Evolutionary conservation across 2,113 vertebrate species (phyloP), one percentile per base, ranked within the genome.

Genomic region (Uropsilus gracilis): DNA sequence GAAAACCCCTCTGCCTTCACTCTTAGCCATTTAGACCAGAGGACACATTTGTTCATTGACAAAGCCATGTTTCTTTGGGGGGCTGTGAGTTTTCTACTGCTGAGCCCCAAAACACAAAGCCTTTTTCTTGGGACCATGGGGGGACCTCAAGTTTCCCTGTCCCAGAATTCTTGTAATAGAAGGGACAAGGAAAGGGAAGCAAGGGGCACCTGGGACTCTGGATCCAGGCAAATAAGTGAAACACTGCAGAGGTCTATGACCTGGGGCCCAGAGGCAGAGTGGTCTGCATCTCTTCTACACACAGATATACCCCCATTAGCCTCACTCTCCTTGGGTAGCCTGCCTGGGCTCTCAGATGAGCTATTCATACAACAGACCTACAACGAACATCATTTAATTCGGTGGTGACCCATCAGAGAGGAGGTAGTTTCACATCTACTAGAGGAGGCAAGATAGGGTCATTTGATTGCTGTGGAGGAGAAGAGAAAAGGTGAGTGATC

Each of bases 161-260:
- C 30, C 76, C 81, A 59, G 18, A 1, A 1, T 64, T 78, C 64
- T 96, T 71, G 57, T 59, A 39, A n/a, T 42, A 24, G 53, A 63
- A 80, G 66, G 12, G 46, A 1, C 17, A 1, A 89, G 50, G 80
- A 20, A 61, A 90, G 55, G n/a, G 3, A 50, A 63, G 66, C 39
- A 61, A 46, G 44, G 39, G 61, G 7, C 57, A 48, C 22, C 91
- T 64, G 13, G 17, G 37, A 18, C 48, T 71, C 90, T 83, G 37
- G 28, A 46, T 84, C 46, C 32, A 77, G 80, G 37, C 73, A 71
- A 55, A 39, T 55, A n/a, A 78, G 59, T 17, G 17, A 85, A 75
- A 24, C 30, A 16, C 68, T n/a, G 26, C 0, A 0, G 11, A 26
- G 57, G 6, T 26, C 53, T 17, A 5, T 12, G 2, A 22, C 6